A percentile compares a stretch with the other conserved stretches of the same genome.
phyloP scores from a whole-genome alignment of 2,797 vertebrate genomes.

The Neosilurus hyrtlii region DNA sequence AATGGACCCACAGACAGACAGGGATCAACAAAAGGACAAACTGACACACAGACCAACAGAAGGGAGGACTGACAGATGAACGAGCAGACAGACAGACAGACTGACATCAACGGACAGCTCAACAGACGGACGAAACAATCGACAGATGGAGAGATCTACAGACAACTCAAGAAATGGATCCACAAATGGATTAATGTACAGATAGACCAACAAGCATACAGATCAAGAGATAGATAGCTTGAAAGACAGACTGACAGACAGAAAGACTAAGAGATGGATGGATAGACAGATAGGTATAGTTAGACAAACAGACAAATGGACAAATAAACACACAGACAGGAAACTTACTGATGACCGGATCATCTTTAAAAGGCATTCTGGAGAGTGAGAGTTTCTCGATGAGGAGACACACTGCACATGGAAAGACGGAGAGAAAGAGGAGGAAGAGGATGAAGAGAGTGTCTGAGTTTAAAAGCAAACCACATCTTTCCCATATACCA shows the following conservation, averaged over 20 bases:
- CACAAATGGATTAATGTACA: too few species aligned
- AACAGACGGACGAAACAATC: neutral
- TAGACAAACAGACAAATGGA: neutral
- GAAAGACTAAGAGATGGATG: neutral
- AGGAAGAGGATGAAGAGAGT: neutral
- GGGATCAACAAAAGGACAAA: neutral
- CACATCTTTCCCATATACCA: neutral
- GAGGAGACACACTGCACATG: slow-evolving; percentile 81
- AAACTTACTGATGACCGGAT: slow-evolving; percentile 80
- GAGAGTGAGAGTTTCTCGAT: slow-evolving; percentile 89
- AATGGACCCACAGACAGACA: neutral
- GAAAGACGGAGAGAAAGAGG: neutral
- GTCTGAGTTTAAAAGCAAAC: neutral
- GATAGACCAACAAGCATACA: too few species aligned
- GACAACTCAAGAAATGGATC: neutral
- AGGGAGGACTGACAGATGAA: too few species aligned
- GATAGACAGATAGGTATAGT: neutral
- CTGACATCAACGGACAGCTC: neutral
- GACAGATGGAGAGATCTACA: neutral
- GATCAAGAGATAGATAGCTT: too few species aligned
- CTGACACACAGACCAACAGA: neutral
- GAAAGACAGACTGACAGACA: neutral
- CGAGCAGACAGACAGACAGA: neutral
- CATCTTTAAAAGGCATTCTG: slow-evolving; percentile 84
- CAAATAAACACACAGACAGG: neutral